Evolutionary conservation across 2,888 invertebrate species (phyloP).

Genomic region (Acanthacorydalis orientalis): DNA sequence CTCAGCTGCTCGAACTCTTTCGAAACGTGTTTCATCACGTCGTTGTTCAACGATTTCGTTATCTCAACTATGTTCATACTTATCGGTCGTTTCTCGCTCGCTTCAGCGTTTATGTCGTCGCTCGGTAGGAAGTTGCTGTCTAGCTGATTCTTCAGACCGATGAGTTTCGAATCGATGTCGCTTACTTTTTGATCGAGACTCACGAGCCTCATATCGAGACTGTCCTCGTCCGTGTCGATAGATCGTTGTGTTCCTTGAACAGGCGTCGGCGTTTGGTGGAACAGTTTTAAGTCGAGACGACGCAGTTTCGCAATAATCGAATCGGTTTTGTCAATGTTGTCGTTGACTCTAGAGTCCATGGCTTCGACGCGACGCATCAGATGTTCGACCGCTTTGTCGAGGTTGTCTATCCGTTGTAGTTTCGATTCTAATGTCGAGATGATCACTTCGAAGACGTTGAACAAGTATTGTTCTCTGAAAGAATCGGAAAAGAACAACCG

Average conservation of each 20-base stretch:
- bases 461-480: conserved; percentile 74
- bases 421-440: conserved; percentile 78
- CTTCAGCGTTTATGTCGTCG: conserved; percentile 74
- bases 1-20: conserved; percentile 65
- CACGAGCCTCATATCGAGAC: conserved; percentile 47
- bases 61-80: conserved; percentile 71
- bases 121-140: conserved; percentile 62
- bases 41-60: conserved; percentile 65
- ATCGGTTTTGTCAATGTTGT: conserved; percentile 73
- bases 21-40: conserved; percentile 65
- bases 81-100: conserved; percentile 73
- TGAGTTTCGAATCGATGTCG: conserved; percentile 64
- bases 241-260: conserved; percentile 4
- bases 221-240: conserved; percentile 23
- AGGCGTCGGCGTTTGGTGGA: conserved; percentile 30
- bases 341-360: conserved; percentile 62
- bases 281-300: conserved; percentile 57
- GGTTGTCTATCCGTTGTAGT: conserved; percentile 70
- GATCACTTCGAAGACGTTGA: conserved; percentile 79
- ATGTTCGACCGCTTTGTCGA: conserved; percentile 77
- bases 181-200: conserved; percentile 70
- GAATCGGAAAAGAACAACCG: conserved; percentile 17
- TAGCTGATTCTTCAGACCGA: conserved; percentile 62
- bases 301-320: conserved; percentile 62
- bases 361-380: conserved; percentile 72